Conservation (phyloP, 92 coral and sea anemone genomes). For the Virgularia gustaviana region DNA sequence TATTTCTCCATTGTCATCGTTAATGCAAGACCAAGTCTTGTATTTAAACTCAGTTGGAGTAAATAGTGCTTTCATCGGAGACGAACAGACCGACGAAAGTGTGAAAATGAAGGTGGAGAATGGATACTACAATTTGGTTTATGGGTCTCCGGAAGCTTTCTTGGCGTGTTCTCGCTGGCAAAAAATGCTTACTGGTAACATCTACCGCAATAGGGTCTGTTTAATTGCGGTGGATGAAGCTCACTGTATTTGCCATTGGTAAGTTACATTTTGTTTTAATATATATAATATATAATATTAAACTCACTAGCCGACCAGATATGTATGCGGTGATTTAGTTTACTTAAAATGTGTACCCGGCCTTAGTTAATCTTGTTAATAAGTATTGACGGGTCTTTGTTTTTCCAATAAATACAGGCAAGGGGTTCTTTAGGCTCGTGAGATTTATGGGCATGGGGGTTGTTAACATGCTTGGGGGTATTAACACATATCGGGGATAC, state of each 20-base stretch:
- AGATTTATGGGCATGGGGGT: not conserved
- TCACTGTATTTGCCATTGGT: constrained; percentile 37
- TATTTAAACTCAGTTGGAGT: not conserved
- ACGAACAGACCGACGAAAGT: constrained; percentile 36
- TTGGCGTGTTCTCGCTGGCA: constrained; percentile 35
- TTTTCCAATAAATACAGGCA: no score
- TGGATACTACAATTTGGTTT: constrained; percentile 15
- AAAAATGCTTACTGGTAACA: constrained; percentile 10
- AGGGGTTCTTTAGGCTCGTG: not conserved
- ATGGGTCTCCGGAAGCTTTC: constrained; percentile 40
- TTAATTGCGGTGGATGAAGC: constrained; percentile 41
- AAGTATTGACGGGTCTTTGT: no score
- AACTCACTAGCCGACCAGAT: not conserved
- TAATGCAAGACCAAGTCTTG: constrained; percentile 2
- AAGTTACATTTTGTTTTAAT: not conserved
- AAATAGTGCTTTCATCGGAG: not conserved
- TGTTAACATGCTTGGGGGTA: no score
- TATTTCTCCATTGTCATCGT: not conserved
- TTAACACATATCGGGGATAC: no score
- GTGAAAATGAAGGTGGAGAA: constrained; percentile 37
- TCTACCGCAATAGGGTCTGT: constrained; percentile 27
- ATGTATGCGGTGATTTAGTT: not conserved
- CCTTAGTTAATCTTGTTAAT: no score
- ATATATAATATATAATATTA: not conserved
- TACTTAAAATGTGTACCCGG: not conserved